A percentile compares a stretch with the other conserved stretches of the same genome.
Conservation (phyloP, 2,888 invertebrate species). For the Dorcus parallelipipedus region DNA sequence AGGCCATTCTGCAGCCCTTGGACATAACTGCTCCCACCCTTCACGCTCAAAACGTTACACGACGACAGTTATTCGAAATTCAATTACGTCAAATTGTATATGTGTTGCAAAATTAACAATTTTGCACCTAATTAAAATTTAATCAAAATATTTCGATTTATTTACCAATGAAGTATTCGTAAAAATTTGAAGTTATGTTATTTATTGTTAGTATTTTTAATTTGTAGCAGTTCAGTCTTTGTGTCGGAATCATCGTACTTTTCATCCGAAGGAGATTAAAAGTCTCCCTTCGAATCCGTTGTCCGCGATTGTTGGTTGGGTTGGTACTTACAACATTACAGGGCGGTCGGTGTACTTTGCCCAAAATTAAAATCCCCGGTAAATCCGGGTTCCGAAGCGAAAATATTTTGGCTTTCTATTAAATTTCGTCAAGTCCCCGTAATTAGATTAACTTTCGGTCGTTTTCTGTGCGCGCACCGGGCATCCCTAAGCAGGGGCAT, state of each 20-base stretch:
- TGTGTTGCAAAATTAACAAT: background rate
- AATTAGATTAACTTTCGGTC: constrained; percentile 27
- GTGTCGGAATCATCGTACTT: too few species aligned
- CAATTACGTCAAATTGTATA: background rate
- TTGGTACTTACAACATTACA: too few species aligned
- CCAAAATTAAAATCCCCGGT: constrained; percentile 12
- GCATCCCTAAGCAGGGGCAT: constrained; percentile 14
- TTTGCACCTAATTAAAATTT: too few species aligned
- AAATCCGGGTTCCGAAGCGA: constrained; percentile 13
- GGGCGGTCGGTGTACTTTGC: constrained; percentile 9
- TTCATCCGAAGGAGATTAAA: too few species aligned
- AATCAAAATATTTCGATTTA: too few species aligned
- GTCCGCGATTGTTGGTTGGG: too few species aligned
- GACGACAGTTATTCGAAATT: background rate
- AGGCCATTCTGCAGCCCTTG: constrained; percentile 27
- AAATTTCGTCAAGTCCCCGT: constrained; percentile 25
- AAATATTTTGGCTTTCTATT: constrained; percentile 29
- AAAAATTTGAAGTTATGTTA: too few species aligned
- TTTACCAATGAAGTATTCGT: too few species aligned
- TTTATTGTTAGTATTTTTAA: too few species aligned
- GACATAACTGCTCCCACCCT: constrained; percentile 8
- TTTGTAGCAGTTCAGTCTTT: too few species aligned
- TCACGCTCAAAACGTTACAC: background rate
- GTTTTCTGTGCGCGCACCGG: constrained; percentile 13
- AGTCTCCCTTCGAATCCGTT: too few species aligned